A percentile compares a stretch with the other conserved stretches of the same genome.
These are phyloP conservation scores for Oscheius sp. DNA, from an alignment of 2,888 invertebrate species.

Conservation along the genomic window DNA sequence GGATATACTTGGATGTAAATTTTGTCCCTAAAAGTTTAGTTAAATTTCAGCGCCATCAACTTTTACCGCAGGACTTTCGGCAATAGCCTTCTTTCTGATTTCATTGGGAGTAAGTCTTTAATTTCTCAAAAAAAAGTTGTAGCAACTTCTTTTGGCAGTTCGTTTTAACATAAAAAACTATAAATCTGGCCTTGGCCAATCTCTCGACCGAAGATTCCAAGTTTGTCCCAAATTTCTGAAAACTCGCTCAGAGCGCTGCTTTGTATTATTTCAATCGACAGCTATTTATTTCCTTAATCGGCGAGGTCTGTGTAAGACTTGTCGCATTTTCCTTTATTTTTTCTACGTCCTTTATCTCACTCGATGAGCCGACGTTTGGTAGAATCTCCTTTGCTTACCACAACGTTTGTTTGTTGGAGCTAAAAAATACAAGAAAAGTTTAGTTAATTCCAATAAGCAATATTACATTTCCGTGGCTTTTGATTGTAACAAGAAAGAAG, in stretches of 20 bases:
- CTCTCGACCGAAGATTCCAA: not conserved
- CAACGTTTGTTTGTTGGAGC: not conserved
- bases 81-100: not conserved
- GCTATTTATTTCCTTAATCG: not conserved
- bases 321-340: not conserved
- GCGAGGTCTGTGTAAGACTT: not conserved
- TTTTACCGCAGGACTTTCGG: too few relatives aligned
- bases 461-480: not conserved
- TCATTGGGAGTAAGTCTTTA: too few relatives aligned
- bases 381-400: not conserved
- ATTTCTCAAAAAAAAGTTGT: too few relatives aligned
- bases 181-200: not conserved
- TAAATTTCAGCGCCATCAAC: too few relatives aligned
- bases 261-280: constrained; percentile 2
- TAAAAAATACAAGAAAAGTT: not conserved
- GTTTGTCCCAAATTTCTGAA: too few relatives aligned
- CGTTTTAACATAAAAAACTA: not conserved
- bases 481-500: not conserved
- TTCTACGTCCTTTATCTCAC: too few relatives aligned
- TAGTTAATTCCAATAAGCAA: not conserved
- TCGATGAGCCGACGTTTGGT: too few relatives aligned
- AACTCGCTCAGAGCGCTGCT: not conserved
- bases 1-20: too few relatives aligned
- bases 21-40: too few relatives aligned
- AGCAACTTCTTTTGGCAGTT: not conserved